Base-by-base conservation (phyloP, 2,113 vertebrate genomes). In the Microcebus lehilahytsara region DNA sequence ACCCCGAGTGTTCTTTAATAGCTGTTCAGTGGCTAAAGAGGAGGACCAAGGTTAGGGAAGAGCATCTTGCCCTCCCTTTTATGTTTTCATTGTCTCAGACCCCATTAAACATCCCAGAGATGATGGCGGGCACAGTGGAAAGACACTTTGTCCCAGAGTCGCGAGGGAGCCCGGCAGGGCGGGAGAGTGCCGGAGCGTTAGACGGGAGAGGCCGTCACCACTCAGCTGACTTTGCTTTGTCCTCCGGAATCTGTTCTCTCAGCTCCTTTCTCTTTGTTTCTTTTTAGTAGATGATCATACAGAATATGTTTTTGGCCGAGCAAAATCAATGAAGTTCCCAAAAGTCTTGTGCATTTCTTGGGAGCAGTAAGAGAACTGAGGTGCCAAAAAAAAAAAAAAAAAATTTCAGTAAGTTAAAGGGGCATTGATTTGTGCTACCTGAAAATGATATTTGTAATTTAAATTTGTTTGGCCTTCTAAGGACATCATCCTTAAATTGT, bases 131-230 rank as follows among this genome's bases (percentile, higher is more conserved):
- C 0, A 3, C 16, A 16, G 40, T 4, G 56, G 58, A 19, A 51
- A 90, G 89, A 89, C 4, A 34, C 27, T 80, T 86, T 0, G 25
- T 89, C 34, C 91, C 13, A 4, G 32, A 74, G n/a, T 37, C 53
- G 0, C 12, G 58, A 30, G 25, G 20, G 3, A 62, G 6, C 16
- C 34, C 11, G 1, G 1, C 0, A 16, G 83, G n/a, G 2, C 37
- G 7, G 32, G 53, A 16, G 85, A 17, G 0, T 75, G n/a, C n/a
- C n/a, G n/a, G n/a, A n/a, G n/a, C n/a, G n/a, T n/a, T n/a, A n/a
- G n/a, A n/a, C n/a, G n/a, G n/a, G n/a, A n/a, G n/a, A n/a, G n/a
- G 17, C 67, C 32, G 17, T 56, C 53, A 1, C 74, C 2, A 0
- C 60, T 96, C 42, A 8, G 12, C 67, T 4, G 87, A 62, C 69